These are phyloP conservation scores for Conger conger DNA, from an alignment of 2,113 vertebrate genomes.

Conservation along the genomic window DNA sequence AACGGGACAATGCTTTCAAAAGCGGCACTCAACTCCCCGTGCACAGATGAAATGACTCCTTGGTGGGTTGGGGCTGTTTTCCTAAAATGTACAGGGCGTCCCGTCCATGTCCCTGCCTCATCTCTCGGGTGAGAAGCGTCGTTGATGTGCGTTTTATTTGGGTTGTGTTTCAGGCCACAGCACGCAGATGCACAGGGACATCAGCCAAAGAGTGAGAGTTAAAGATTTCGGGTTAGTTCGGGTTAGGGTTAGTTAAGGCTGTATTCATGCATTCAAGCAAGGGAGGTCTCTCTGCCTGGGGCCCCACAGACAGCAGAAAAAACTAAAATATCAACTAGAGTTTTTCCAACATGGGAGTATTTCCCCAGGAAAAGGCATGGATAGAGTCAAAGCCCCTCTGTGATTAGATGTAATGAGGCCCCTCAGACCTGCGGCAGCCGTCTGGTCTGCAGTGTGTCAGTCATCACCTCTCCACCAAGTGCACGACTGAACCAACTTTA, in stretches of 20 bases:
- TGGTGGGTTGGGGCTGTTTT: conserved; percentile 47
- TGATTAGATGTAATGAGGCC: conserved; percentile 23
- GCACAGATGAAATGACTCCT: conserved; percentile 32
- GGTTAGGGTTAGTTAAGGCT: too few species aligned
- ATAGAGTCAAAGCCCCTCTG: background rate
- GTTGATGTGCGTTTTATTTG: background rate
- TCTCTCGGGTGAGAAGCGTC: background rate
- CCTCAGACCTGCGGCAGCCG: conserved; percentile 33
- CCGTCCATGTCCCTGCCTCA: background rate
- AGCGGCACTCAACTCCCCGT: conserved; percentile 42
- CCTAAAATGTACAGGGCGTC: background rate
- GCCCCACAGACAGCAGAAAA: background rate
- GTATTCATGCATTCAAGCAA: too few species aligned
- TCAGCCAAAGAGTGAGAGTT: too few species aligned
- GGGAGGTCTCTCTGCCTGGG: too few species aligned
- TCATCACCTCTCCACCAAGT: conserved; percentile 50
- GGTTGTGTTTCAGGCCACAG: background rate
- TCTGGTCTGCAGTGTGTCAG: conserved; percentile 59
- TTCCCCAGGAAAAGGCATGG: background rate
- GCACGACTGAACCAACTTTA: conserved; percentile 21
- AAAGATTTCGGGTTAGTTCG: too few species aligned
- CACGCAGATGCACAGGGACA: too few species aligned
- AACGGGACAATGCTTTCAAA: conserved; percentile 42
- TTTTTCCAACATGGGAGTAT: background rate
- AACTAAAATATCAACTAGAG: background rate